Conservation (phyloP, 2,113 vertebrate species). For the Cololabis saira region DNA sequence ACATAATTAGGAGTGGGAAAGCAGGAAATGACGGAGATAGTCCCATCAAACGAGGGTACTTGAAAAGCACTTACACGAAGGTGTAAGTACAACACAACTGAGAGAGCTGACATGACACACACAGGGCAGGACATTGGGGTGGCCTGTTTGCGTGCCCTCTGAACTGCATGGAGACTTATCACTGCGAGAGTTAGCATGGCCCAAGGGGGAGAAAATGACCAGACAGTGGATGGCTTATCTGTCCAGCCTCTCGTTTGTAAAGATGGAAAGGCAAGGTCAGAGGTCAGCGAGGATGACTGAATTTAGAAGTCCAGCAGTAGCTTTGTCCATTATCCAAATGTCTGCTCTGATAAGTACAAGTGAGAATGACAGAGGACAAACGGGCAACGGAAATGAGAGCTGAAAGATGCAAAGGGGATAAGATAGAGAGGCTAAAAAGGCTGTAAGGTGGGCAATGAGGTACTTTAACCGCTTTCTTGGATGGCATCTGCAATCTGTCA, state of each 20-base stretch:
- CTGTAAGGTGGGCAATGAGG: conserved; percentile 63
- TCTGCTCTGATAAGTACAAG: conserved; percentile 81
- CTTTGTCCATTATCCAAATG: conserved; percentile 77
- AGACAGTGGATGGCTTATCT: conserved; percentile 77
- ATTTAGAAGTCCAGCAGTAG: conserved; percentile 79
- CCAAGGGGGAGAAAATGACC: conserved; percentile 71
- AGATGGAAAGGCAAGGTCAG: conserved; percentile 81
- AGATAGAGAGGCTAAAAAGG: conserved; percentile 61
- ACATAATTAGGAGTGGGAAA: conserved; percentile 37
- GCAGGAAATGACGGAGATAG: conserved; percentile 48
- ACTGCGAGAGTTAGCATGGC: conserved; percentile 68
- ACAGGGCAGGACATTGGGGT: conserved; percentile 70
- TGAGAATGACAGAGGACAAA: conserved; percentile 77
- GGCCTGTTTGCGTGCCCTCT: conserved; percentile 77
- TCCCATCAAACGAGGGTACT: conserved; percentile 56
- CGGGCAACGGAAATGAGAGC: conserved; percentile 73
- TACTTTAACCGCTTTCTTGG: conserved; percentile 41
- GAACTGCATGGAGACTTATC: conserved; percentile 79
- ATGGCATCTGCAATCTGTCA: conserved; percentile 35
- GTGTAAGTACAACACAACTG: conserved; percentile 66
- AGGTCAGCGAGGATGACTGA: conserved; percentile 78
- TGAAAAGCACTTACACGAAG: conserved; percentile 69
- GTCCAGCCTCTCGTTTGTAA: conserved; percentile 78
- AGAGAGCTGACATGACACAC: conserved; percentile 68
- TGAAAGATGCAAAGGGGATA: conserved; percentile 59